Evolutionary conservation across 2,888 invertebrate genomes (phyloP), one percentile per base, ranked within the genome.

Genomic region (Prostheceraeus crozeri): DNA sequence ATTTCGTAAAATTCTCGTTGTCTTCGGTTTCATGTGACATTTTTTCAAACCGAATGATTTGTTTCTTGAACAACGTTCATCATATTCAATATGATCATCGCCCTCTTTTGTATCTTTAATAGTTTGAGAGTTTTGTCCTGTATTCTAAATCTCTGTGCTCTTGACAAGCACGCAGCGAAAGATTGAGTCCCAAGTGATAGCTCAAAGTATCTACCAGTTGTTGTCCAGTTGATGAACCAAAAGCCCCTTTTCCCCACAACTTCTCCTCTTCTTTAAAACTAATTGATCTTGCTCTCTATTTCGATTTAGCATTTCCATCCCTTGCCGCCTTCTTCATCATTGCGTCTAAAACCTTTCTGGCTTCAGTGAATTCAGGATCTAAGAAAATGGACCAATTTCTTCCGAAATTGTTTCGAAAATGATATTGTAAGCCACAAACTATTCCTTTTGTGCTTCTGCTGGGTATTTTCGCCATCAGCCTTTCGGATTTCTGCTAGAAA

Each of bases 71-170:
- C 48, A 48, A 14, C 48, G 25, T 30, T 48, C 48, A 14, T 28
- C 23, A 48, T 48, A 48, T 4, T 48, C 23, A 28, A 48, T 16
- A 48, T 48, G 28, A 23, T n/a, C n/a, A n/a, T n/a, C n/a, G n/a
- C n/a, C n/a, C n/a, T n/a, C n/a, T n/a, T n/a, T n/a, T n/a, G n/a
- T n/a, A n/a, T n/a, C n/a, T n/a, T n/a, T n/a, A n/a, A n/a, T n/a
- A n/a, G n/a, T n/a, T n/a, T n/a, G n/a, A n/a, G n/a, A n/a, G n/a
- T n/a, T n/a, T n/a, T n/a, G n/a, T n/a, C n/a, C n/a, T n/a, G 14
- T 28, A 48, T 48, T 16, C 14, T 30, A 48, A 48, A 48, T 48
- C 48, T 23, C 48, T n/a, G n/a, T 48, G 48, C 23, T 48, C 48
- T 48, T 48, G 48, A 30, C 48, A 6, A 6, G 23, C 48, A 16